Evolutionary conservation across 1,140 invertebrate species (phyloP).

Genomic region (Oedothorax gibbosus): DNA sequence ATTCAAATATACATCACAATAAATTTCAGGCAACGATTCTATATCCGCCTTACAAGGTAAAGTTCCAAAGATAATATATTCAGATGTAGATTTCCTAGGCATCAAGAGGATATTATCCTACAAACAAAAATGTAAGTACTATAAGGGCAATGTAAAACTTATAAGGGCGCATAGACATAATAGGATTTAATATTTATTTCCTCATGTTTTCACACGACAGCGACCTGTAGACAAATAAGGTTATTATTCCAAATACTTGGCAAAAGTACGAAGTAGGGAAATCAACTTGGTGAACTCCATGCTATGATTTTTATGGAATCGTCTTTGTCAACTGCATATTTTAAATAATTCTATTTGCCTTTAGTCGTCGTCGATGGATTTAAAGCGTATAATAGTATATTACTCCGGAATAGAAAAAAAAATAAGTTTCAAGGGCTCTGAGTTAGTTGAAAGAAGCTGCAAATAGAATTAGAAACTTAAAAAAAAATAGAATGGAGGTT

Average conservation of each 20-base stretch:
- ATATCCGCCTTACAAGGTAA: background rate
- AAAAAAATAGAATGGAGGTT: too few relatives aligned
- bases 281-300: too few relatives aligned
- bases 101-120: background rate
- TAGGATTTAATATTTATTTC: conserved; percentile 16
- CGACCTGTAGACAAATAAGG: conserved; percentile 3
- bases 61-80: conserved; percentile 6
- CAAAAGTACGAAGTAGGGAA: background rate
- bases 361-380: conserved; percentile 5
- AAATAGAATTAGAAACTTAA: too few relatives aligned
- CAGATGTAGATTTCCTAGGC: conserved; percentile 16
- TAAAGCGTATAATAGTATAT: conserved; percentile 5
- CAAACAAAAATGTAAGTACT: conserved; percentile 1
- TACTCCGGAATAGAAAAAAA: conserved; percentile 3
- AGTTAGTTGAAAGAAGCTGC: background rate
- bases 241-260: conserved; percentile 14
- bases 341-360: conserved; percentile 23
- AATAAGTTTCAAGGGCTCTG: background rate
- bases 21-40: background rate
- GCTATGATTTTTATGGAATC: conserved; percentile 18
- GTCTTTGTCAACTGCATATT: conserved; percentile 19
- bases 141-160: too few relatives aligned
- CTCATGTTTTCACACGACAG: conserved; percentile 3
- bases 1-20: background rate
- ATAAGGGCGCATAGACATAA: conserved; percentile 11